Base-by-base conservation (phyloP, 2,113 vertebrate species). In the Agelaius phoeniceus region DNA sequence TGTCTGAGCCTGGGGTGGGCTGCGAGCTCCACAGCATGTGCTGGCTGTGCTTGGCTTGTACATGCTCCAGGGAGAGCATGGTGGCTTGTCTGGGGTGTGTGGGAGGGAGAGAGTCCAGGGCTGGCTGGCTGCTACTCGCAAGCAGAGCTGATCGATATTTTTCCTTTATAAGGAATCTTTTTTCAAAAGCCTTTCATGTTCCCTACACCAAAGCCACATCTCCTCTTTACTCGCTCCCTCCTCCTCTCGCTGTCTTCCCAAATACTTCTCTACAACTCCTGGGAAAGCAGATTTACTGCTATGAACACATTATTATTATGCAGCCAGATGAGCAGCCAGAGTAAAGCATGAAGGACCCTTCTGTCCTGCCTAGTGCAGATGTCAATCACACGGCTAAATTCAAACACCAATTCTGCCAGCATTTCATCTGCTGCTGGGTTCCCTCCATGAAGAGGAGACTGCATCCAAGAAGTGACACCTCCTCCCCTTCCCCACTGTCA, bases 231-330 rank as follows among this genome's bases (percentile, higher is more conserved):
- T 61, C 12, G 6, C 28, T 35, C 27, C 24, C 55, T 83, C 39
- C 31, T 92, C 48, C 30, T 46, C 39, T 77, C 72, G 7, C 31
- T 77, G 83, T 27, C 62, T 44, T 37, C 57, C 46, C 66, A 51
- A 79, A 89, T 63, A 89, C 94, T 95, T 95, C 86, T 72, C 61
- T 69, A 65, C 77, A 96, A 97, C 93, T 97, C 89, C 74, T 52
- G n/a, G 28, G 43, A 71, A 87, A 86, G 79, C 92, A 86, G 85
- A 78, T 81, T 76, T 96, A 83, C 89, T 94, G 92, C 87, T 79
- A 71, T 73, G 89, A 94, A 65, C 22, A 13, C 83, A 84, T 90
- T 43, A 78, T 90, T 62, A 20, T 75, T n/a, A 49, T 43, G 62
- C 66, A 88, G 65, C 66, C 87, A 90, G 90, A 95, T 33, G 75